Conservation (phyloP, 2,113 vertebrate genomes). For the Zingel zingel region DNA sequence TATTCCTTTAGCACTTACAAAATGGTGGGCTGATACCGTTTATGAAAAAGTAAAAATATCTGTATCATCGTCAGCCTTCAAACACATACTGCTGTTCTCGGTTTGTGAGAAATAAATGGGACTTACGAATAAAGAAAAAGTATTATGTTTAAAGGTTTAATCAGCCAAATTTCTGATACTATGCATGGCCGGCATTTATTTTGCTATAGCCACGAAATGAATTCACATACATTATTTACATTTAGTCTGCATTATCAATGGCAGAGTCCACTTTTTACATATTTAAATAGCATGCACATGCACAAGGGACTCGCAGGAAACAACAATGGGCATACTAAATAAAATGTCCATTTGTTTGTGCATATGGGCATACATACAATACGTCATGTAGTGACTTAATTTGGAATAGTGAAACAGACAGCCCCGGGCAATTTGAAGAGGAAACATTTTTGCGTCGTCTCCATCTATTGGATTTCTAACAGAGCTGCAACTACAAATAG, state of each 20-base stretch:
- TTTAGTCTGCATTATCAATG: background rate
- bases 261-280: background rate
- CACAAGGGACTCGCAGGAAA: background rate
- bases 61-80: background rate
- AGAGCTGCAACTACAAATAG: background rate
- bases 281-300: background rate
- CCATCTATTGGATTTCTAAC: conserved; percentile 1
- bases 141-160: background rate
- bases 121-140: background rate
- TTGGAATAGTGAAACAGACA: background rate
- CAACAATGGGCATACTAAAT: background rate
- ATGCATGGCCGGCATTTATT: background rate
- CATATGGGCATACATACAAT: no score
- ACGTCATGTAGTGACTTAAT: background rate
- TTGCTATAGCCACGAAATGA: background rate
- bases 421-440: background rate
- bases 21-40: conserved; percentile 22
- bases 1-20: conserved; percentile 49
- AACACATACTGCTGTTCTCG: background rate
- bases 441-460: conserved; percentile 3
- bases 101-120: background rate
- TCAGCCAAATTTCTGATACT: background rate
- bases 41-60: conserved; percentile 36
- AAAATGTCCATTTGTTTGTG: background rate
- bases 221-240: background rate